A percentile compares a stretch with the other conserved stretches of the same genome.
Evolutionary conservation across 2,113 vertebrate species (phyloP).

Genomic region (Bubalus kerabau): DNA sequence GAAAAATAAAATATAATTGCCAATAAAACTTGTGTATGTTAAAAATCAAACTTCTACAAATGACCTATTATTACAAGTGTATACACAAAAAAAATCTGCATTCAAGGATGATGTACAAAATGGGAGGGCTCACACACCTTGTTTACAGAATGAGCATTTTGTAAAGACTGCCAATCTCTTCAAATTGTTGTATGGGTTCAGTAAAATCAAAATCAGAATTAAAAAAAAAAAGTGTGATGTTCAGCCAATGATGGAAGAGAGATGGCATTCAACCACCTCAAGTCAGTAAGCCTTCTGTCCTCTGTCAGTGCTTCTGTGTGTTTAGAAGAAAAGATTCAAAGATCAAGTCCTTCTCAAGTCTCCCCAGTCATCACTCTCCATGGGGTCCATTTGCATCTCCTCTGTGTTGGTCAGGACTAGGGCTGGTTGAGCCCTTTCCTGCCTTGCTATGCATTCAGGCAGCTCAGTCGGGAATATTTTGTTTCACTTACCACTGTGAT

Average conservation of each 20-base stretch:
- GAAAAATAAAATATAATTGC: neutral
- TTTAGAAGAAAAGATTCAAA: neutral
- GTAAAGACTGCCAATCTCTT: neutral
- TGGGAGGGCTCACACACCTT: neutral
- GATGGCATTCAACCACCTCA: neutral
- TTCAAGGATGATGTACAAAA: neutral
- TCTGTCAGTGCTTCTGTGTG: neutral
- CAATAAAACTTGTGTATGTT: neutral
- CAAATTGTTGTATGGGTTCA: neutral
- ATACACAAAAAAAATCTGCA: neutral
- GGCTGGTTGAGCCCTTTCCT: neutral
- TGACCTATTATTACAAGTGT: neutral
- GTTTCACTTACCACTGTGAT: too few relatives aligned
- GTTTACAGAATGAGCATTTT: neutral
- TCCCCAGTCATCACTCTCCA: neutral
- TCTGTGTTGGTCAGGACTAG: neutral
- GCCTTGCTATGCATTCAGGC: neutral
- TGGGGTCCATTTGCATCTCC: fast-evolving
- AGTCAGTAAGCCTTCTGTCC: neutral
- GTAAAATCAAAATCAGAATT: neutral
- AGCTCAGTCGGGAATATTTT: neutral
- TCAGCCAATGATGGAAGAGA: neutral
- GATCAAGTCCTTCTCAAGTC: neutral
- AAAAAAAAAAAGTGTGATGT: neutral
- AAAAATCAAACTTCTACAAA: neutral